phyloP scores from a whole-genome alignment of 2,797 vertebrate species.

The Micropoecilia bifurca region DNA sequence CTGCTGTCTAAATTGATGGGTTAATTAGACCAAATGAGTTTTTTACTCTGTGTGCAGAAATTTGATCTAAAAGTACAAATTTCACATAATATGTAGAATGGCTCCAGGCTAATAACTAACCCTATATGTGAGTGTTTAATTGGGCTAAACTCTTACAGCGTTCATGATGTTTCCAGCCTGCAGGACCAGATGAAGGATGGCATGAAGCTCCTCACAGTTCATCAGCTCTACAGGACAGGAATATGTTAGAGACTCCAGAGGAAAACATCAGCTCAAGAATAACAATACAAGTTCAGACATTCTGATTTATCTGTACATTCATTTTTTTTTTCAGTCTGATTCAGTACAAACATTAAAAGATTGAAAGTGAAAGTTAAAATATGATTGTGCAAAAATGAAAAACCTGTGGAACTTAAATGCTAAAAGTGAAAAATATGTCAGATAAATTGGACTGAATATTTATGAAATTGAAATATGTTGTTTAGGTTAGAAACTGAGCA shows the following conservation, averaged over 20 bases:
- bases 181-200: conserved; percentile 95
- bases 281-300: not conserved
- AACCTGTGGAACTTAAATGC: conserved; percentile 41
- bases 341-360: not conserved
- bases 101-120: not conserved
- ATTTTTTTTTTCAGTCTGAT: conserved; percentile 1
- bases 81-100: not conserved
- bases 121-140: not conserved
- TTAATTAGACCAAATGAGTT: too few species aligned
- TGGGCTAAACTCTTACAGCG: conserved; percentile 82
- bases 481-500: not conserved
- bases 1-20: too few species aligned
- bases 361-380: not conserved
- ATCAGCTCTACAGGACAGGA: conserved; percentile 86
- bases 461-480: not conserved
- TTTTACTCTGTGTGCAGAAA: not conserved
- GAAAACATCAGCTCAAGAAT: not conserved
- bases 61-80: not conserved
- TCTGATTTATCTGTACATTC: not conserved
- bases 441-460: not conserved
- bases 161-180: conserved; percentile 99
- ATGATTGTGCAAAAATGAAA: not conserved
- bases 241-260: conserved; percentile 44
- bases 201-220: conserved; percentile 94
- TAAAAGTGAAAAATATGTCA: not conserved